Conservation (phyloP, 2,888 invertebrate species). For the Tiliacea citrago region DNA sequence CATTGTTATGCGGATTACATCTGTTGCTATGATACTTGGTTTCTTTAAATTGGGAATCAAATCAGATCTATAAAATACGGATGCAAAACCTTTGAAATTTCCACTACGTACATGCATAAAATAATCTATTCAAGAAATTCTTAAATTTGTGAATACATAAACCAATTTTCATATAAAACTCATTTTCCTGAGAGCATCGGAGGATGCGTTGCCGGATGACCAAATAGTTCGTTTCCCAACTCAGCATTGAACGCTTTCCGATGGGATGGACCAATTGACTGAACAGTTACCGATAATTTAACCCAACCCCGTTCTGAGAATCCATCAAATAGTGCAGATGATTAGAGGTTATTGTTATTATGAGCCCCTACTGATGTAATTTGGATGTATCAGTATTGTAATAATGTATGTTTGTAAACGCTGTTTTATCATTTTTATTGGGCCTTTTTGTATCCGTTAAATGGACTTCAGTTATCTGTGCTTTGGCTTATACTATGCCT, state of each 20-base stretch:
- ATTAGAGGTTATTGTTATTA: slow-evolving; percentile 26
- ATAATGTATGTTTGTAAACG: slow-evolving; percentile 1
- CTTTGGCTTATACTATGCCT: not conserved
- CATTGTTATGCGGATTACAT: not conserved
- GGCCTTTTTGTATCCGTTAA: not conserved
- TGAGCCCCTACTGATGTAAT: slow-evolving; percentile 40
- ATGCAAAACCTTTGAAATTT: not conserved
- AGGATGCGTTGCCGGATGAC: slow-evolving; percentile 39
- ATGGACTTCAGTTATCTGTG: not conserved
- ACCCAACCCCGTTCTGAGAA: slow-evolving; percentile 48
- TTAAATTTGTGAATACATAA: not conserved
- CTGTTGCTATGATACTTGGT: not conserved
- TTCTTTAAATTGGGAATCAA: not conserved
- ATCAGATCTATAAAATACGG: not conserved
- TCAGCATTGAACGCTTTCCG: slow-evolving; percentile 31
- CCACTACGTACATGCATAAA: not conserved
- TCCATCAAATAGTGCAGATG: slow-evolving; percentile 29
- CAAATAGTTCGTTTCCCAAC: slow-evolving; percentile 48
- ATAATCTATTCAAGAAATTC: not conserved
- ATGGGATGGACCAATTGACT: slow-evolving; percentile 55
- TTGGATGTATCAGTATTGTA: slow-evolving; percentile 10
- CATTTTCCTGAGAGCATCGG: not conserved
- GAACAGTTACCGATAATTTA: slow-evolving; percentile 51
- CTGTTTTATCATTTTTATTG: not conserved
- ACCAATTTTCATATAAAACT: slow-evolving; percentile 5